Conservation (phyloP, 2,797 vertebrate genomes). For the Ptychadena robeensis region DNA sequence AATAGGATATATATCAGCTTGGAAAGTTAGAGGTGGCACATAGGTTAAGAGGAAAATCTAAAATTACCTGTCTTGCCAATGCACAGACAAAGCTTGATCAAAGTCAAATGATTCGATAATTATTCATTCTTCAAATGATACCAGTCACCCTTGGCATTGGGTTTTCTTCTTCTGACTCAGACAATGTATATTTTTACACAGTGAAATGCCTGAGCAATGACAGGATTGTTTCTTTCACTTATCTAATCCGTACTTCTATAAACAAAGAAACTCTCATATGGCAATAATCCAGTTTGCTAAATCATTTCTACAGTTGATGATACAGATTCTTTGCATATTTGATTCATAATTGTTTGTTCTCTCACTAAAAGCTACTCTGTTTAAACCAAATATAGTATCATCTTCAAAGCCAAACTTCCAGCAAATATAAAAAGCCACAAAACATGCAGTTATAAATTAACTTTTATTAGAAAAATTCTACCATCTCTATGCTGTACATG, state of each 20-base stretch:
- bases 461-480: no score
- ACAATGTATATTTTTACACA: background rate
- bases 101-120: no score
- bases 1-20: no score
- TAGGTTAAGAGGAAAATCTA: background rate
- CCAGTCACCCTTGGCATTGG: background rate
- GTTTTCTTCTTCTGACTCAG: background rate
- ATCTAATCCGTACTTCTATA: background rate
- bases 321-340: background rate
- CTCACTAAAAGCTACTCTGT: no score
- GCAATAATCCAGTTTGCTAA: background rate
- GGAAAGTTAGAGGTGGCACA: background rate
- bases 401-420: no score
- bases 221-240: background rate
- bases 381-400: no score
- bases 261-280: background rate
- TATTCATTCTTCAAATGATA: no score
- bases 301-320: background rate
- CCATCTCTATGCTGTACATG: no score
- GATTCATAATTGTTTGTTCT: background rate
- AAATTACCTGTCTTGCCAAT: background rate
- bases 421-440: no score
- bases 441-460: no score
- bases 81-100: background rate
- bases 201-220: background rate